A percentile compares a stretch with the other conserved stretches of the same genome.
Evolutionary conservation across 2,113 vertebrate genomes (phyloP).

Genomic region (Lonchura striata): DNA sequence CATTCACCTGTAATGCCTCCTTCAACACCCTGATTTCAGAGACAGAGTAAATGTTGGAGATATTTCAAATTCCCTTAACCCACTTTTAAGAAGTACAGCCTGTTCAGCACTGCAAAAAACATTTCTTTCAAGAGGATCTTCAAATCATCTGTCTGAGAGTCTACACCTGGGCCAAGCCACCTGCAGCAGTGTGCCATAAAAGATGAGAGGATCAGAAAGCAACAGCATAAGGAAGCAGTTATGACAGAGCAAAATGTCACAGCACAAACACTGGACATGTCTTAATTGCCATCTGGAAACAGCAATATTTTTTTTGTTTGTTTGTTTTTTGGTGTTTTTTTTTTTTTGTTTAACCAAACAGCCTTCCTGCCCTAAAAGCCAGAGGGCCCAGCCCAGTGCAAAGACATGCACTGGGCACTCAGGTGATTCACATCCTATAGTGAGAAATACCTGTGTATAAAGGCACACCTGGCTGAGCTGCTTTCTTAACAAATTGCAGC

Average conservation of each 20-base stretch:
- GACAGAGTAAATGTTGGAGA: background rate
- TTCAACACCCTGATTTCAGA: background rate
- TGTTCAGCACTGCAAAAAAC: background rate
- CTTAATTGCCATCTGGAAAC: background rate
- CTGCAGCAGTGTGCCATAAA: background rate
- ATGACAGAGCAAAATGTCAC: background rate
- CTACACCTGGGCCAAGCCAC: background rate
- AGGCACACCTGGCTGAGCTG: background rate
- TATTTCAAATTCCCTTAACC: background rate
- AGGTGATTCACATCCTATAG: background rate
- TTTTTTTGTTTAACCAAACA: background rate
- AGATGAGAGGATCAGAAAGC: background rate
- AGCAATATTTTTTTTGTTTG: too few species aligned
- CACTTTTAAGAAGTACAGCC: background rate
- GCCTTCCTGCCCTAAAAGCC: background rate
- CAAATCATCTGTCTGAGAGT: background rate
- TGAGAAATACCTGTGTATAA: background rate
- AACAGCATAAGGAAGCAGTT: background rate
- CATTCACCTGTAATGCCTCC: background rate
- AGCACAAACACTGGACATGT: background rate
- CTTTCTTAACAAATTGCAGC: background rate
- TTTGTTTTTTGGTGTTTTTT: too few species aligned
- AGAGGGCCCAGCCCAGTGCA: background rate
- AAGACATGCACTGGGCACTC: background rate
- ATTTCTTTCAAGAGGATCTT: background rate